A percentile compares a stretch with the other conserved stretches of the same genome.
Evolutionary conservation across 2,888 invertebrate species (phyloP).

Genomic region (Cylloceria caligata): DNA sequence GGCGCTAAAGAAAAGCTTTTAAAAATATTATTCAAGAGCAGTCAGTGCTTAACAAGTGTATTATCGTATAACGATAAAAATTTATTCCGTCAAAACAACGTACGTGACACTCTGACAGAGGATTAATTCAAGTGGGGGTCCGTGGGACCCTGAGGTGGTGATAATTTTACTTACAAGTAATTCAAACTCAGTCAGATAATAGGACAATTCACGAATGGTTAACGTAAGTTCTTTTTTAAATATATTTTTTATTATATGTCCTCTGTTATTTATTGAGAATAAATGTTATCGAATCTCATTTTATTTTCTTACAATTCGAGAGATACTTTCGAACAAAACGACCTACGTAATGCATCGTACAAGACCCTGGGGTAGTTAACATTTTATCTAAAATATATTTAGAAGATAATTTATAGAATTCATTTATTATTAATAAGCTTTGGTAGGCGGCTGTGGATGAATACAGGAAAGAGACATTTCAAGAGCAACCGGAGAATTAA

Average conservation of each 20-base stretch:
- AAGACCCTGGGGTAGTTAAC: too few relatives aligned
- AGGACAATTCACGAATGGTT: slow-evolving; percentile 62
- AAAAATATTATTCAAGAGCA: neutral
- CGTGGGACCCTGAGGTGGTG: slow-evolving; percentile 63
- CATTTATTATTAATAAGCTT: too few relatives aligned
- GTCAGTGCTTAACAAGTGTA: slow-evolving; percentile 3
- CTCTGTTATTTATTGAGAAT: too few relatives aligned
- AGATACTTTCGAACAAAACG: too few relatives aligned
- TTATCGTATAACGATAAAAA: slow-evolving; percentile 5
- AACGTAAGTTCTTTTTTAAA: slow-evolving; percentile 59
- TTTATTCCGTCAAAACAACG: slow-evolving; percentile 22
- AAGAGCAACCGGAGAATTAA: too few relatives aligned
- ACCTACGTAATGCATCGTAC: too few relatives aligned
- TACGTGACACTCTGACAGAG: slow-evolving; percentile 59
- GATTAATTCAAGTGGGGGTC: slow-evolving; percentile 67
- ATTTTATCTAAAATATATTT: too few relatives aligned
- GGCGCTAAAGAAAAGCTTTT: neutral
- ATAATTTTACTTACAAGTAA: slow-evolving; percentile 48
- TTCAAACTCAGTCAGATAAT: slow-evolving; percentile 41
- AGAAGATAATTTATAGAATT: too few relatives aligned
- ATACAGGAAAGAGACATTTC: too few relatives aligned
- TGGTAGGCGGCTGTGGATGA: too few relatives aligned
- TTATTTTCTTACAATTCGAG: too few relatives aligned
- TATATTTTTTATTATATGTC: neutral
- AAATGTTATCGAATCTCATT: too few relatives aligned